Base-by-base conservation (phyloP, 2,888 invertebrate species). In the Melieria crassipennis region DNA sequence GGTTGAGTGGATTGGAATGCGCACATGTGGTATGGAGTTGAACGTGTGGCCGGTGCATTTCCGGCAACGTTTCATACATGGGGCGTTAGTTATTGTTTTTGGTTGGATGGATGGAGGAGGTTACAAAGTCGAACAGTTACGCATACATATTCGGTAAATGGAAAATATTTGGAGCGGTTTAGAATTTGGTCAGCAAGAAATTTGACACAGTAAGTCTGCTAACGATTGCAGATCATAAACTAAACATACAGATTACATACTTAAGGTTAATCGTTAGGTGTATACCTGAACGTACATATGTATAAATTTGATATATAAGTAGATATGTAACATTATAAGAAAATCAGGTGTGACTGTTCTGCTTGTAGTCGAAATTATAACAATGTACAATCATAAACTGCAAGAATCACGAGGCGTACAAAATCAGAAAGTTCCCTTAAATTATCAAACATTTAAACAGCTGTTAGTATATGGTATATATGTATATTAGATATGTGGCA, bases 21-120 rank as follows among this genome's bases (percentile, higher is more conserved):
- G 55, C 52, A 47, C 46, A 45, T 62, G 48, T 63, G 71, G 68
- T 56, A 7, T 13, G 16, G 9, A 47, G 30, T 13, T 61, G 67
- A 43, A 62, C 66, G 45, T 60, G 30, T 30, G 30, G 30, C 30
- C 30, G 30, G 30, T 30, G 30, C 30, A 30, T 2, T 30, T 30
- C 30, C 30, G 30, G 66, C 58, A 63, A 60, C 63, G 68, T 70
- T 70, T 48, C 65, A 57, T 61, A 70, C 66, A 55, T 62, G 7
- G 47, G 46, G 61, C 30, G 47, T 7, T 13, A 42, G 42, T 7
- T 30, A 30, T 30, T 30, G 30, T 30, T 30, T 30, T 30, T 30
- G 13, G 61, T 68, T 52, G 56, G 48, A 10, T 64, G 47, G n/a
- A 4, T 60, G 43, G 58, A 60, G 48, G 47, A 56, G 69, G 63